Evolutionary conservation across 2,888 invertebrate species (phyloP).

Genomic region (Autographa pulchrina): DNA sequence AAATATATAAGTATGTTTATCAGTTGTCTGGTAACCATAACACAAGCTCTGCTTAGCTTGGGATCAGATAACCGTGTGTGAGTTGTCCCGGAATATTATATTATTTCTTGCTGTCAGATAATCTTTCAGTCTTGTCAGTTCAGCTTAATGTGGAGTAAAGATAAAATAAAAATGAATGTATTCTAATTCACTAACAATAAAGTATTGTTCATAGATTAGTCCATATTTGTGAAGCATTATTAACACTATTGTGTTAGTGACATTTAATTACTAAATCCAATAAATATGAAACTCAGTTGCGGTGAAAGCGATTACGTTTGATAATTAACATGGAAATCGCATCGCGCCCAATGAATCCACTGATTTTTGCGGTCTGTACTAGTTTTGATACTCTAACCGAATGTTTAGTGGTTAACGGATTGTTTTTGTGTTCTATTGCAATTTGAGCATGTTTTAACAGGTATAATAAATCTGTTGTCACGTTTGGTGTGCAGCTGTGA

Average conservation of each 20-base stretch:
- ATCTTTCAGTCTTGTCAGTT: too few species aligned
- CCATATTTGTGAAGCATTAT: not conserved
- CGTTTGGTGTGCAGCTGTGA: too few species aligned
- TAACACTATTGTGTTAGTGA: conserved; percentile 9
- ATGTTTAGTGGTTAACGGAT: conserved; percentile 36
- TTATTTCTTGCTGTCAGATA: too few species aligned
- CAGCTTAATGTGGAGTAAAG: too few species aligned
- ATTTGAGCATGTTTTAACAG: conserved; percentile 12
- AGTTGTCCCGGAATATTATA: too few species aligned
- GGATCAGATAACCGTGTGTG: too few species aligned
- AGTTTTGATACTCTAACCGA: conserved; percentile 37
- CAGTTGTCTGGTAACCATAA: too few species aligned
- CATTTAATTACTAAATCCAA: conserved; percentile 35
- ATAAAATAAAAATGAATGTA: too few species aligned
- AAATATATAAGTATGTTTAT: too few species aligned
- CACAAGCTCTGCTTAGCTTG: too few species aligned
- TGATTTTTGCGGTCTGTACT: conserved; percentile 51
- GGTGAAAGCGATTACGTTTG: conserved; percentile 48
- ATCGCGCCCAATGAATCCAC: conserved; percentile 25
- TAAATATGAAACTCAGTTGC: conserved; percentile 36
- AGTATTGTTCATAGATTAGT: not conserved
- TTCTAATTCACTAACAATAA: too few species aligned
- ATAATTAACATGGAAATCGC: conserved; percentile 45
- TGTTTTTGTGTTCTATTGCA: conserved; percentile 28
- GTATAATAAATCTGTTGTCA: not conserved